Conservation (phyloP, 2,797 vertebrate genomes). For the Gephyroberyx darwinii region DNA sequence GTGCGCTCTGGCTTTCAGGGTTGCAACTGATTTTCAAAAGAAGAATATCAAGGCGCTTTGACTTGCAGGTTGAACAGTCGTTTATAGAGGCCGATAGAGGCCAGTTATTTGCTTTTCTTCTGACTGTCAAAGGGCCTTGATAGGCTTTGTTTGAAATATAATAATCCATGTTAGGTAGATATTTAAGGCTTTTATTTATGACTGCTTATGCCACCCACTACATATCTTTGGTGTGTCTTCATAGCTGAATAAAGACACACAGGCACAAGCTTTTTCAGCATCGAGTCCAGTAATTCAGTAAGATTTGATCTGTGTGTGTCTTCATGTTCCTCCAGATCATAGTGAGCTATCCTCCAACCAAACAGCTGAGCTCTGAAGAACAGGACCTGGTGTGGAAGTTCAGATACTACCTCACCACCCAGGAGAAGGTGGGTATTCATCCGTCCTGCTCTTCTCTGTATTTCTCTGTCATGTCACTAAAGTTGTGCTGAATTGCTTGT, state of each 20-base stretch:
- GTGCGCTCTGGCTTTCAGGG: neutral
- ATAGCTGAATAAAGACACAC: neutral
- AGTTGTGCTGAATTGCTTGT: too few species aligned
- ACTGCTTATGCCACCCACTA: neutral
- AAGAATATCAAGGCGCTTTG: neutral
- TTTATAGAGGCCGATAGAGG: too few species aligned
- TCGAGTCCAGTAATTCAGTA: neutral
- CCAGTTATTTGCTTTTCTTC: neutral
- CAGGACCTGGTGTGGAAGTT: constrained; percentile 99
- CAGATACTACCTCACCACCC: constrained; percentile 96
- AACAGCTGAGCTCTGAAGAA: constrained; percentile 95
- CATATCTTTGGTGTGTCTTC: neutral
- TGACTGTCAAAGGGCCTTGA: neutral
- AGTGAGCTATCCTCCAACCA: constrained; percentile 97
- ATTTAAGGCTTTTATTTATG: too few species aligned
- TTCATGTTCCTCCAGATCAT: constrained; percentile 86
- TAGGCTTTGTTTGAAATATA: neutral
- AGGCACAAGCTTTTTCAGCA: neutral
- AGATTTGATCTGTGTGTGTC: constrained; percentile 5
- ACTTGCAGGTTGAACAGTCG: neutral
- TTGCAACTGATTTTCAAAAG: neutral
- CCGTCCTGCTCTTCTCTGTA: neutral
- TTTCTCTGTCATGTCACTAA: neutral
- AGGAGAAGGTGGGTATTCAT: constrained; percentile 88
- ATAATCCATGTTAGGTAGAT: neutral